Base-by-base conservation (phyloP, 2,888 invertebrate species). In the Drosophila tanythrix region DNA sequence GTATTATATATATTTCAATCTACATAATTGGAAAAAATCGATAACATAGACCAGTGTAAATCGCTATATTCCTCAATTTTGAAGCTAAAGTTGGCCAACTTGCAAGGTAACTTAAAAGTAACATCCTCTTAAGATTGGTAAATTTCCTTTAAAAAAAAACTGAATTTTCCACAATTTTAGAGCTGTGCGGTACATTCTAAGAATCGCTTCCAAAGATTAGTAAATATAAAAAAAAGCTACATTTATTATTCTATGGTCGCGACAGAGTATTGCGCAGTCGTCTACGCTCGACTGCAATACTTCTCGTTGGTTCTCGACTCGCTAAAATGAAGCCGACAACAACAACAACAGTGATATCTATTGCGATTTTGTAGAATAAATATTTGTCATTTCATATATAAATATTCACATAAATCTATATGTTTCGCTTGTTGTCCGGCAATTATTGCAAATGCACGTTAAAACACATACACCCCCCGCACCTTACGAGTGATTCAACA, bases 281-380 rank as follows among this genome's bases (percentile, higher is more conserved):
- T 1, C 50, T 10, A 50, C 2, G 5, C 10, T 50, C 50, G 6
- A 29, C 50, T 18, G 18, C 36, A 52, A 7, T 1, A 15, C 1
- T 6, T 56, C 29, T 25, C 18, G 5, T 51, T 57, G 43, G 38
- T 50, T 48, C n/a, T 43, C n/a, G 25, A 38, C 6, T 57, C 52
- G 52, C 53, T 38, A 4, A 66, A 58, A 52, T 52, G 31, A 38
- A 59, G 18, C 3, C 57, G 53, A 29, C 52, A 40, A 7, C 55
- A 51, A 50, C 18, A 5, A 50, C 50, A 21, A 53, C 15, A 25
- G 15, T 33, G 8, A 33, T 21, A 52, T 52, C 25, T 35, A 57
- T 56, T 65, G 57, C 27, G 52, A 8, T 25, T 76, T 70, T 70
- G 43, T 64, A 31, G n/a, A 67, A 64, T 25, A 31, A 57, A 50